phyloP scores from a whole-genome alignment of 2,797 vertebrate species.

The Chanos chanos region DNA sequence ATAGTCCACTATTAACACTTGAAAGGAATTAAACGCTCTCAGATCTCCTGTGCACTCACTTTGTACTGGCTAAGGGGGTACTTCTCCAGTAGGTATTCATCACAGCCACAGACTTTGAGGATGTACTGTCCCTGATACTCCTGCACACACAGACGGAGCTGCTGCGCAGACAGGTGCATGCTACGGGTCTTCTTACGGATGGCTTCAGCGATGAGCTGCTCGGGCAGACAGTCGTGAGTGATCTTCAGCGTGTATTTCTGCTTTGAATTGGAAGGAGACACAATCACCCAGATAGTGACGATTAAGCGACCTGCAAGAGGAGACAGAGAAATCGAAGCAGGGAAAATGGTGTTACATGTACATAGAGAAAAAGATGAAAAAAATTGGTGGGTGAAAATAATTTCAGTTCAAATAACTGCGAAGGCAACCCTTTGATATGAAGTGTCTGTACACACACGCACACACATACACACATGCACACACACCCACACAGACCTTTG shows the following conservation, averaged over 20 bases:
- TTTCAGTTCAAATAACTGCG: background rate
- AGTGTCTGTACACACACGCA: constrained; percentile 1
- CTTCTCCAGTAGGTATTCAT: constrained; percentile 77
- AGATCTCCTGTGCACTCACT: constrained; percentile 49
- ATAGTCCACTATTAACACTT: no score
- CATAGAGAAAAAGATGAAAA: background rate
- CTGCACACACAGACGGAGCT: constrained; percentile 75
- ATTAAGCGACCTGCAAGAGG: constrained; percentile 66
- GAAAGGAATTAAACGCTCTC: background rate
- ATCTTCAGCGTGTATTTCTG: constrained; percentile 78
- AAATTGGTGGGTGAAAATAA: background rate
- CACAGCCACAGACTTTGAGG: constrained; percentile 78
- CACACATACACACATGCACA: background rate
- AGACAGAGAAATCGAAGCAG: no score
- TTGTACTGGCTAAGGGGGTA: constrained; percentile 79
- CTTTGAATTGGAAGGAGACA: constrained; percentile 77
- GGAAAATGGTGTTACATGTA: no score
- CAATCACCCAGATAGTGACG: constrained; percentile 79
- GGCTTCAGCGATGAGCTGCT: constrained; percentile 69
- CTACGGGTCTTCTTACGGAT: constrained; percentile 77
- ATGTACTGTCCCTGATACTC: constrained; percentile 81
- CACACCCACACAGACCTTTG: constrained; percentile 53
- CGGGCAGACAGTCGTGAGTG: constrained; percentile 71
- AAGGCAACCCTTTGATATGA: background rate
- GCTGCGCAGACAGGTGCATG: constrained; percentile 76